Base-by-base conservation (phyloP, 64 coral and sea anemone genomes). In the Montipora capricornis region DNA sequence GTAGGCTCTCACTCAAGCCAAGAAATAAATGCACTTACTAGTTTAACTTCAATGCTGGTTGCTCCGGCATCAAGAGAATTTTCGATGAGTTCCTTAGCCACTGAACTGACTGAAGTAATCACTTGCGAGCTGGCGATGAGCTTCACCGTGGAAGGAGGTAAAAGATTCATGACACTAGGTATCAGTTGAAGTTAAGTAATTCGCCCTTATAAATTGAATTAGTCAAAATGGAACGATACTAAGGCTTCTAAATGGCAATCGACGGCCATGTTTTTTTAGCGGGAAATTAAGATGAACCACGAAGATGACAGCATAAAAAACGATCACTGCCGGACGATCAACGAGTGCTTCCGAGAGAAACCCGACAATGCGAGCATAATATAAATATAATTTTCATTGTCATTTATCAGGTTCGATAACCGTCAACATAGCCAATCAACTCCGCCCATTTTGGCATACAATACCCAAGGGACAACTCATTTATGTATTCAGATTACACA, bases 11-110 rank as follows among this genome's bases (percentile, higher is more conserved):
- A 68, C 8, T 57, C 3, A 3, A 48, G 49, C 11, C 44, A 48
- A 78, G 49, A 20, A 15, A 47, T 70, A 5, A 46, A 67, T 57
- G 50, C 50, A 88, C 81, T 87, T 61, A 99, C 98, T 84, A 99
- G 67, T 77, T 96, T 99, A 22, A 99, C 53, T 92, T 96, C 92
- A 24, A 99, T 87, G 76, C 80, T 96, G 22, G 82, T 79, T 45
- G 98, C 98, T 6, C 89, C 89, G n/a, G 97, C 98, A 92, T 99
- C 98, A 8, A 99, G 71, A 4, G 98, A 81, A 76, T 99, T 99
- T 52, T 99, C 98, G 3, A 99, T 70, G 9, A 99, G 92, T 80
- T 99, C 98, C 71, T 99, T 99, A 9, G 96, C 95, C 4, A 82
- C 98, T 44, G 78, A 88, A 19, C 98, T 95, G 1, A 96, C 92